Percentiles rank a stretch among this genome's conserved stretches.
These are phyloP conservation scores for Halcyon senegalensis DNA, from an alignment of 2,113 vertebrate genomes.

Conservation along the genomic window DNA sequence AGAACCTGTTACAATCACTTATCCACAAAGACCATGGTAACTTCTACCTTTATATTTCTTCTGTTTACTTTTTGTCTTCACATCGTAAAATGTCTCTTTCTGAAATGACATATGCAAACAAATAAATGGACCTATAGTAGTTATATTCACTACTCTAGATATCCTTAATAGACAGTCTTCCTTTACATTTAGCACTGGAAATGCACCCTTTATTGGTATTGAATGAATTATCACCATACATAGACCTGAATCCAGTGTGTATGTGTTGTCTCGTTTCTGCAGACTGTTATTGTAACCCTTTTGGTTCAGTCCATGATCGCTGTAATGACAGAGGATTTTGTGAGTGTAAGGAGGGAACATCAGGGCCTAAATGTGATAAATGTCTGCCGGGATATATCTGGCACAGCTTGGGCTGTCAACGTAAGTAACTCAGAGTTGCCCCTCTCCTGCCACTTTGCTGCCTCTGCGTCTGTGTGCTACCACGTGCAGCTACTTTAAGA, in stretches of 20 bases:
- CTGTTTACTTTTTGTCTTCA: slow-evolving; percentile 31
- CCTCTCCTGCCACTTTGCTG: slow-evolving; percentile 66
- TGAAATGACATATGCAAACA: slow-evolving; percentile 31
- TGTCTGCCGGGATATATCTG: slow-evolving; percentile 98
- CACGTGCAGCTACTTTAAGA: slow-evolving; percentile 60
- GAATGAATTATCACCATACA: slow-evolving; percentile 44
- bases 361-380: slow-evolving; percentile 95
- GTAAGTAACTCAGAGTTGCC: slow-evolving; percentile 89
- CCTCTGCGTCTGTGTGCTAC: slow-evolving; percentile 69
- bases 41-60: slow-evolving; percentile 51
- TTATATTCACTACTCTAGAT: slow-evolving; percentile 16
- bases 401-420: slow-evolving; percentile 95
- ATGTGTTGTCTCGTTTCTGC: slow-evolving; percentile 95
- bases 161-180: slow-evolving; percentile 60
- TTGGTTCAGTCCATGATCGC: slow-evolving; percentile 94
- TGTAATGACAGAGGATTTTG: slow-evolving; percentile 99
- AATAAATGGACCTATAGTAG: slow-evolving; percentile 21
- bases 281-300: slow-evolving; percentile 98
- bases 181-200: slow-evolving; percentile 56
- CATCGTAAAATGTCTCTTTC: slow-evolving; percentile 32
- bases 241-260: slow-evolving; percentile 82
- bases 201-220: slow-evolving; percentile 55
- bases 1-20: slow-evolving; percentile 44
- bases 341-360: slow-evolving; percentile 97
- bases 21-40: not conserved